These are phyloP conservation scores for Graptemys geographica DNA, from an alignment of 2,797 vertebrate genomes.

Conservation along the genomic window DNA sequence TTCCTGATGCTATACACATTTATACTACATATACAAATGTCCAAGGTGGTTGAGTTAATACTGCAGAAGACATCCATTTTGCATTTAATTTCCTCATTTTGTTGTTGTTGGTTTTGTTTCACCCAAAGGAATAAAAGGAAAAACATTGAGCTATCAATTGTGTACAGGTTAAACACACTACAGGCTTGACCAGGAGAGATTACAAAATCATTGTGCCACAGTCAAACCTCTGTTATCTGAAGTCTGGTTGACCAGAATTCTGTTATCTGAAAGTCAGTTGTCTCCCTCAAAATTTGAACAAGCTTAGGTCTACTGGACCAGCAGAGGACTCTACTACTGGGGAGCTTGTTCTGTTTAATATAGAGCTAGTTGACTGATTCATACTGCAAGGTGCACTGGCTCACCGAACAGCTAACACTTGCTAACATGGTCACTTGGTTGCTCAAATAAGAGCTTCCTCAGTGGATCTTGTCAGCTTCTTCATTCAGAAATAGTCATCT, in stretches of 20 bases:
- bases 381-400: not conserved
- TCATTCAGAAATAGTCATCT: constrained; percentile 47
- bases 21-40: not conserved
- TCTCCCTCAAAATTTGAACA: not conserved
- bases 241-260: not conserved
- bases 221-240: constrained; percentile 11
- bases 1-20: not conserved
- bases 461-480: constrained; percentile 16
- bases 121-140: not conserved
- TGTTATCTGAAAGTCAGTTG: not conserved
- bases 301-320: not conserved
- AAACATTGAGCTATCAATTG: not conserved
- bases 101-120: not conserved
- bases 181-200: constrained; percentile 13
- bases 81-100: not conserved
- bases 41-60: not conserved
- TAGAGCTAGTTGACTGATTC: not conserved
- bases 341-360: not conserved
- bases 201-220: not conserved
- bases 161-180: constrained; percentile 19
- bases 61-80: not conserved
- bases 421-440: not conserved
- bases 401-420: rapidly evolving
- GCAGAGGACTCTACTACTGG: not conserved
- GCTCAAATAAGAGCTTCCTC: not conserved